Evolutionary conservation across 2,797 vertebrate genomes (phyloP).

Genomic region (Phrynocephalus guinanensis): DNA sequence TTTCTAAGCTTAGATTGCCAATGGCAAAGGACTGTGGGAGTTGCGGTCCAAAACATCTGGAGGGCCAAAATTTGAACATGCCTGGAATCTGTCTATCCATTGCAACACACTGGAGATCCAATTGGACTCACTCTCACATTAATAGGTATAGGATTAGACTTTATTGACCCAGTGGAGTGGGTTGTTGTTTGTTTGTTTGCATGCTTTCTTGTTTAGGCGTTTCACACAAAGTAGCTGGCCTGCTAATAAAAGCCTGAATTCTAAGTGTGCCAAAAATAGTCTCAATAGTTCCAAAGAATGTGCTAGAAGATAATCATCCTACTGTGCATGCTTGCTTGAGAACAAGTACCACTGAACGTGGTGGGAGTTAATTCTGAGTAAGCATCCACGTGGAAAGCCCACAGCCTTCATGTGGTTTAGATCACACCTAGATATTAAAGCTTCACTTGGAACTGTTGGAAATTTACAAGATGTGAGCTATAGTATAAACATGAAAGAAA

Average conservation of each 20-base stretch:
- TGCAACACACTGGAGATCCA: too few relatives aligned
- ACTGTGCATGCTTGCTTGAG: not conserved
- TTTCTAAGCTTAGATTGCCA: too few relatives aligned
- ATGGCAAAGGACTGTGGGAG: too few relatives aligned
- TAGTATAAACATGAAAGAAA: not conserved
- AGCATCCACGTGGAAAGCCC: too few relatives aligned
- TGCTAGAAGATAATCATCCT: not conserved
- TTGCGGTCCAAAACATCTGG: too few relatives aligned
- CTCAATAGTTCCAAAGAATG: not conserved
- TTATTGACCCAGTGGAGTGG: not conserved
- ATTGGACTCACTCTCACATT: not conserved
- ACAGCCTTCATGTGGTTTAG: not conserved
- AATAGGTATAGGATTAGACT: not conserved
- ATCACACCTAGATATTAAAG: not conserved
- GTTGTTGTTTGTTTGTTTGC: not conserved
- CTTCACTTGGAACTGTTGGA: not conserved
- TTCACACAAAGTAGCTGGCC: not conserved
- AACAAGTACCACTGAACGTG: not conserved
- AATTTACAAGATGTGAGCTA: not conserved
- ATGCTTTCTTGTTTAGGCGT: not conserved
- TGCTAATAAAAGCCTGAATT: not conserved
- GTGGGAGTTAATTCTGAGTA: not conserved
- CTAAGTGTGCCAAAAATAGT: not conserved
- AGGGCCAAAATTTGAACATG: too few relatives aligned
- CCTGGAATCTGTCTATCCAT: too few relatives aligned